These are phyloP conservation scores for Melanotaenia duboulayi DNA, from an alignment of 2,113 vertebrate species.

Conservation along the genomic window DNA sequence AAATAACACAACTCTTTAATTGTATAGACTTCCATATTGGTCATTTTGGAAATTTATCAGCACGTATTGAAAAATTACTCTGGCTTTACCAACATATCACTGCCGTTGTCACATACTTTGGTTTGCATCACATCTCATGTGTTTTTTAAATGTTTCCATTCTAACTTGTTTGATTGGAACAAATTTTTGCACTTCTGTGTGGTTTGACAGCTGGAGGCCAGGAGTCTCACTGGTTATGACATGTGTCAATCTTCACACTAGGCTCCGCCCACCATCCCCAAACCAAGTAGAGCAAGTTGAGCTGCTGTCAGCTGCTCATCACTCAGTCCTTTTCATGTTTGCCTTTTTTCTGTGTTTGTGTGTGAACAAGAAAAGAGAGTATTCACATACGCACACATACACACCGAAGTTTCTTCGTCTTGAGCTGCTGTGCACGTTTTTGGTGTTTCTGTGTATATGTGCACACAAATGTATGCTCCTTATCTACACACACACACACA, in stretches of 20 bases:
- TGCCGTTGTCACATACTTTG: background rate
- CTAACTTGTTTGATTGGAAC: conserved; percentile 20
- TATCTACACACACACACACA: too few species aligned
- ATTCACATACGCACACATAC: conserved; percentile 38
- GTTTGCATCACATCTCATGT: background rate
- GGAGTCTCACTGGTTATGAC: conserved; percentile 61
- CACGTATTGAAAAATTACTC: background rate
- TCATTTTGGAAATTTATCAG: background rate
- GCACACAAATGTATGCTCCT: conserved; percentile 22
- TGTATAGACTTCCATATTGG: background rate
- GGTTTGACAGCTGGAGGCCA: conserved; percentile 29
- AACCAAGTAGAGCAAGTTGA: conserved; percentile 42
- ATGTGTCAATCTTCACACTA: conserved; percentile 57
- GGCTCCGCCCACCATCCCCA: conserved; percentile 64
- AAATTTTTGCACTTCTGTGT: background rate
- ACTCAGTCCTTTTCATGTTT: conserved; percentile 78
- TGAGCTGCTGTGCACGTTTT: conserved; percentile 45
- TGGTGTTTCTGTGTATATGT: conserved; percentile 28
- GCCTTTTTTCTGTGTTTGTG: conserved; percentile 59
- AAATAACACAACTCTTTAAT: background rate
- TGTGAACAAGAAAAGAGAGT: conserved; percentile 58
- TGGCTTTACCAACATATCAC: too few species aligned
- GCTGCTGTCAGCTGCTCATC: conserved; percentile 78
- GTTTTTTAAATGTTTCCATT: conserved; percentile 13
- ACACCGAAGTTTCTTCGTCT: conserved; percentile 40